phyloP scores from a whole-genome alignment of 2,113 vertebrate genomes.

The Craseonycteris thonglongyai region DNA sequence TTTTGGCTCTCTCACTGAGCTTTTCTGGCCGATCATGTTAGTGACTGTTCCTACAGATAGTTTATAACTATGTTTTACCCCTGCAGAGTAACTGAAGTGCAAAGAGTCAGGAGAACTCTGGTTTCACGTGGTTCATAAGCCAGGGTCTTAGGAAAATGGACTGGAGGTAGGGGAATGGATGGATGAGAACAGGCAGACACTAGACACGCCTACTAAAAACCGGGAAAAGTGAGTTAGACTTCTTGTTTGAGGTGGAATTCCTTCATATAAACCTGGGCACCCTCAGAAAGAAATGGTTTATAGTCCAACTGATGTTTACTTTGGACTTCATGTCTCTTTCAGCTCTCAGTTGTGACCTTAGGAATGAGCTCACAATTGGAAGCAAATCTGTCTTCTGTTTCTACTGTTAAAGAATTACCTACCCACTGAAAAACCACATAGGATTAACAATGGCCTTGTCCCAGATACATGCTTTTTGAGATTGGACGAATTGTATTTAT shows the following conservation, averaged over 20 bases:
- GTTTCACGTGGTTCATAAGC: not conserved
- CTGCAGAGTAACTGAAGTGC: conserved; percentile 35
- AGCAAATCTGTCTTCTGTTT: conserved; percentile 83
- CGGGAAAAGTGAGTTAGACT: conserved; percentile 54
- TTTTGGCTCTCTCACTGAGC: conserved; percentile 37
- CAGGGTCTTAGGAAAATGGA: conserved; percentile 13
- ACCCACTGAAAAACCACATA: conserved; percentile 73
- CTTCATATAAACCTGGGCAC: conserved; percentile 74
- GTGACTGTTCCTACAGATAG: conserved; percentile 61
- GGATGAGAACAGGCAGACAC: not conserved
- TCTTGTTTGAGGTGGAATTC: conserved; percentile 71
- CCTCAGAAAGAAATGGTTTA: conserved; percentile 79
- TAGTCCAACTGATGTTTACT: conserved; percentile 77
- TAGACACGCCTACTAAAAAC: conserved; percentile 35
- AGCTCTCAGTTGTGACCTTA: conserved; percentile 80
- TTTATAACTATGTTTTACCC: conserved; percentile 35
- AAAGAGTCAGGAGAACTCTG: not conserved
- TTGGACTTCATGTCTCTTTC: conserved; percentile 76
- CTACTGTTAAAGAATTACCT: conserved; percentile 84
- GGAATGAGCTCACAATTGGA: conserved; percentile 85
- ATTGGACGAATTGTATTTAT: conserved; percentile 56
- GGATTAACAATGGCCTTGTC: conserved; percentile 71
- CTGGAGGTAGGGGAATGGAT: not conserved
- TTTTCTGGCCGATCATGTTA: conserved; percentile 48
- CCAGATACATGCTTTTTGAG: conserved; percentile 72